Evolutionary conservation across 2,888 invertebrate genomes (phyloP), one percentile per base, ranked within the genome.

Genomic region (Phytoseiulus persimilis): DNA sequence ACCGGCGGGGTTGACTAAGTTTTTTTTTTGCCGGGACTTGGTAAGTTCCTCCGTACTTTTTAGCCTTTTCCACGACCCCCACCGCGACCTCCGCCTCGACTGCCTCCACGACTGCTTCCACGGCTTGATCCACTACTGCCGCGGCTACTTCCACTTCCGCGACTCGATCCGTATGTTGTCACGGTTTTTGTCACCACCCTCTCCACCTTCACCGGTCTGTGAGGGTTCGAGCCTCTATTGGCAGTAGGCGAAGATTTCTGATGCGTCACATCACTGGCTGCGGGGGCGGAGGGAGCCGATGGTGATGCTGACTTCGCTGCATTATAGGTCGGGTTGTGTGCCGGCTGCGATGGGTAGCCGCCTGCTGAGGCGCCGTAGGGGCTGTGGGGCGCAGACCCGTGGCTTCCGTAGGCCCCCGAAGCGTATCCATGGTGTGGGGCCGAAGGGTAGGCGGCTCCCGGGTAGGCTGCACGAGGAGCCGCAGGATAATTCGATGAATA

Each of bases 21-120:
- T 39, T 9, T 39, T 65, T 46, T 46, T 46, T 14, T 46, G 46
- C 46, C 65, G 28, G 18, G 65, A 65, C 9, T 2, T 23, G 65
- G 1, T 6, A 46, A 14, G 46, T 46, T 46, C 46, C 14, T 46
- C 46, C 46, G 1, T 28, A 23, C 18, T 65, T 65, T 65, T 87
- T 87, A 87, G n/a, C 87, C 87, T 23, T 33, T 87, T 33, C 87
- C 87, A n/a, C 87, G 87, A 84, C 84, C 33, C n/a, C 87, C 87
- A 32, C 87, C 32, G 0, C 87, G 32, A 6, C 33, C n/a, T 6
- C 87, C 45, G 33, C 87, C 32, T 6, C 39, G 45, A 32, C 87
- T 23, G 32, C 33, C 31, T 31, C 87, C 45, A 1, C 32, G n/a
- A 87, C 83, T 83, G 83, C 87, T n/a, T n/a, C 87, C 45, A 14